Evolutionary conservation across 92 coral and sea anemone species (phyloP).

Genomic region (Porites cylindrica): DNA sequence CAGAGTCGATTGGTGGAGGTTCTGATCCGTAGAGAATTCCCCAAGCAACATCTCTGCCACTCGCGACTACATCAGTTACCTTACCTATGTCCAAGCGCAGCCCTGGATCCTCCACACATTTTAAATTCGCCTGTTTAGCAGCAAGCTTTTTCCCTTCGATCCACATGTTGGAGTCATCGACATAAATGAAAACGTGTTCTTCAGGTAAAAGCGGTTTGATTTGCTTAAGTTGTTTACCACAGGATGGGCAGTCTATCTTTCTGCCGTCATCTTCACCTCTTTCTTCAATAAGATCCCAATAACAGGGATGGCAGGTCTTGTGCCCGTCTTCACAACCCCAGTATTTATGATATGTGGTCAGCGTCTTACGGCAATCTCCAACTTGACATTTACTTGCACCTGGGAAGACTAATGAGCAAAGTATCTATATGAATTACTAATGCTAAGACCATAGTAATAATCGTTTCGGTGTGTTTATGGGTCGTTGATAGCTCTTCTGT

Average conservation of each 20-base stretch:
- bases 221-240: background rate
- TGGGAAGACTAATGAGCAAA: background rate
- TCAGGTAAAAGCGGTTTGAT: too few species aligned
- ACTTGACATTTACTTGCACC: conserved; percentile 18
- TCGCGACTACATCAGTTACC: conserved; percentile 44
- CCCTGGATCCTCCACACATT: conserved; percentile 40
- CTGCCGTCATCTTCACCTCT: background rate
- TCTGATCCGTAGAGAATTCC: conserved; percentile 54
- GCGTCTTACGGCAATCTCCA: background rate
- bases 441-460: too few species aligned
- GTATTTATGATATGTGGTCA: conserved; percentile 1
- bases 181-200: conserved; percentile 40
- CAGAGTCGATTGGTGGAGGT: conserved; percentile 57
- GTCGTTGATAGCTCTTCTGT: too few species aligned
- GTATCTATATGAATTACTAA: background rate
- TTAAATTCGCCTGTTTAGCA: conserved; percentile 16
- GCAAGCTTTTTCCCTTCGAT: conserved; percentile 58
- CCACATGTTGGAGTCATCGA: conserved; percentile 62
- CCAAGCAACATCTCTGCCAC: conserved; percentile 36
- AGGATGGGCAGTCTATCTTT: background rate
- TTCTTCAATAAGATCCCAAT: too few species aligned
- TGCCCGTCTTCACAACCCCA: conserved; percentile 36
- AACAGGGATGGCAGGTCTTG: conserved; percentile 22
- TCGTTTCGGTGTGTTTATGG: too few species aligned
- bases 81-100: conserved; percentile 50